These are phyloP conservation scores for Mesocentrotus franciscanus DNA, from an alignment of 53 echinoderm and acorn worm genomes.

Conservation along the genomic window DNA sequence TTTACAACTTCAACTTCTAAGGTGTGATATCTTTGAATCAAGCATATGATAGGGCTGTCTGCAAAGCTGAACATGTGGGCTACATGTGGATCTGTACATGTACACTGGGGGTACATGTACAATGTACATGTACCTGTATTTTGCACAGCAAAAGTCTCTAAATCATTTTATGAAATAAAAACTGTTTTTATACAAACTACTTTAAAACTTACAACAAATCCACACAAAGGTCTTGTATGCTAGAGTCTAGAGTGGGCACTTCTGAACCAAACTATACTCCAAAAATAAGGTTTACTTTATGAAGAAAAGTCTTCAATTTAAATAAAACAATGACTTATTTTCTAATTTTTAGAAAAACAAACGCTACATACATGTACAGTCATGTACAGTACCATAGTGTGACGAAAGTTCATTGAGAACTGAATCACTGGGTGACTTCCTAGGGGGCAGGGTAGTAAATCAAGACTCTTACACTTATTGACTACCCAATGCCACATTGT, in stretches of 20 bases:
- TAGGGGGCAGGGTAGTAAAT: neutral
- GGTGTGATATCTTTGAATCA: no score
- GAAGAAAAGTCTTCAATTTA: neutral
- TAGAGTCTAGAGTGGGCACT: no score
- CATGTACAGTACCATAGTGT: no score
- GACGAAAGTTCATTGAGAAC: neutral
- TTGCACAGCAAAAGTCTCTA: no score
- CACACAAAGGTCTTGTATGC: no score
- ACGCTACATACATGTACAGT: neutral
- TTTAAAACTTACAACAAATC: no score
- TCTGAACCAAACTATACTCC: no score
- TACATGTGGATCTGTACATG: neutral
- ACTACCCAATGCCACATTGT: slow-evolving; percentile 48
- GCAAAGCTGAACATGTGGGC: neutral
- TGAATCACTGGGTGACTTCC: neutral
- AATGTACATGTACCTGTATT: no score
- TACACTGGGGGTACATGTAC: neutral
- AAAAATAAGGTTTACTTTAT: no score
- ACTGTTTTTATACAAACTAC: no score
- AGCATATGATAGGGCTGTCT: neutral
- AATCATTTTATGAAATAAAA: no score
- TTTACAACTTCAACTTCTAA: no score
- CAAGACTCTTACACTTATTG: slow-evolving; percentile 33
- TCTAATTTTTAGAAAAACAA: neutral
- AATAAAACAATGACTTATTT: neutral